Evolutionary conservation across 1,140 invertebrate genomes (phyloP).

Genomic region (Drosophila bocqueti): DNA sequence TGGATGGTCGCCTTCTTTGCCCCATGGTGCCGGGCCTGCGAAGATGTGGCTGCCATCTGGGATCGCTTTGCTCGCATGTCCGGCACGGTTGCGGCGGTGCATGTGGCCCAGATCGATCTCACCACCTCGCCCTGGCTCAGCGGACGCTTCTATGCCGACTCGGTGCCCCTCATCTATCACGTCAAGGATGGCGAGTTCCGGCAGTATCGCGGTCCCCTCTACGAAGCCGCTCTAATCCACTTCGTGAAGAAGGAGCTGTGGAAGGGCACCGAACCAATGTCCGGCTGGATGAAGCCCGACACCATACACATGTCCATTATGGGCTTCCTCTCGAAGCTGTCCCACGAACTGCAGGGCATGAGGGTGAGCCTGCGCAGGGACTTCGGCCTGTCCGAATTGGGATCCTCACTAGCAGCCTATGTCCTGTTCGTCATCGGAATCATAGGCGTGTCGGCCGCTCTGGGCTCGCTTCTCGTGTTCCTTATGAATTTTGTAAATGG

Average conservation of each 20-base stretch:
- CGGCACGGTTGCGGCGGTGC: constrained; percentile 89
- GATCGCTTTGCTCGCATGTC: constrained; percentile 92
- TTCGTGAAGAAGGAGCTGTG: constrained; percentile 96
- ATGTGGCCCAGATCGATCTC: constrained; percentile 96
- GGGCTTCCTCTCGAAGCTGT: constrained; percentile 97
- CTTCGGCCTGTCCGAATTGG: constrained; percentile 95
- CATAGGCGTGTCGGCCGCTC: not conserved
- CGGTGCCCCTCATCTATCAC: constrained; percentile 98
- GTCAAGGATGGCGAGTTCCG: constrained; percentile 98
- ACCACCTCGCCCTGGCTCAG: constrained; percentile 96
- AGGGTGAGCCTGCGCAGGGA: constrained; percentile 96
- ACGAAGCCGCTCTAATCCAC: constrained; percentile 93
- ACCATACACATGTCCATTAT: constrained; percentile 97
- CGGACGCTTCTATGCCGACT: constrained; percentile 98
- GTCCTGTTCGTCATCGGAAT: constrained; percentile 94
- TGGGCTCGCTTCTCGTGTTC: no score
- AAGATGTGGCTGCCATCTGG: constrained; percentile 95
- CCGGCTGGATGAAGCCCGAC: constrained; percentile 96
- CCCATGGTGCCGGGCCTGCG: constrained; percentile 99
- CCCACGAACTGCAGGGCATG: constrained; percentile 93
- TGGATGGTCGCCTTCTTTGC: constrained; percentile 88
- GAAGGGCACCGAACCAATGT: constrained; percentile 93
- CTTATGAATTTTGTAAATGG: no score
- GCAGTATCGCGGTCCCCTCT: constrained; percentile 95
- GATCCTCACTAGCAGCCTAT: constrained; percentile 98